A percentile compares a stretch with the other conserved stretches of the same genome.
Evolutionary conservation across 2,797 vertebrate species (phyloP).

Genomic region (Rousettus madagascariensis): DNA sequence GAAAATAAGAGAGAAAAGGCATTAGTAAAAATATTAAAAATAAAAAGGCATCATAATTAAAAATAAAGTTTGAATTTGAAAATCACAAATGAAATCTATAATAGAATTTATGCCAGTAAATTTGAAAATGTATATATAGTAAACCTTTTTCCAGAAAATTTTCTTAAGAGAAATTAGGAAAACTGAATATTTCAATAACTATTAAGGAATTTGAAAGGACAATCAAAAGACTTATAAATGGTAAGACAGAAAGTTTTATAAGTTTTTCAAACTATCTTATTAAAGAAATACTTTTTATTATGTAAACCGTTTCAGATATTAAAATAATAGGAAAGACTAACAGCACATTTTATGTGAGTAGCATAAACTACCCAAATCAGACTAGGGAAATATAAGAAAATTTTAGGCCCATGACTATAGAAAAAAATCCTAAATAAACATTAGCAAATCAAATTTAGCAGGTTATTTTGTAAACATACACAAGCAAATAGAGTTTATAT

Average conservation of each 20-base stretch:
- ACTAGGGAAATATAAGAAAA: background rate
- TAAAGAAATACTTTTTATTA: background rate
- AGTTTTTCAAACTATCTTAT: background rate
- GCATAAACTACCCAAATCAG: background rate
- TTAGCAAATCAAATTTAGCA: background rate
- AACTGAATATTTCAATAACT: background rate
- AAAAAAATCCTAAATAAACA: background rate
- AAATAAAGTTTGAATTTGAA: background rate
- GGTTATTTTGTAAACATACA: background rate
- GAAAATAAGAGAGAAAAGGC: background rate
- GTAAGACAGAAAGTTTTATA: background rate
- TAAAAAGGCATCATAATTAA: background rate
- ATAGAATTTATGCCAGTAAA: background rate
- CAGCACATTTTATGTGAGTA: background rate
- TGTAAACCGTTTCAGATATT: background rate
- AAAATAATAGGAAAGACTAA: background rate
- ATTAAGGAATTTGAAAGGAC: background rate
- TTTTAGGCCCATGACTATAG: background rate
- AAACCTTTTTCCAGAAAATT: background rate
- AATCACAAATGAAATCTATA: background rate
- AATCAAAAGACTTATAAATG: background rate
- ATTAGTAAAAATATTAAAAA: background rate
- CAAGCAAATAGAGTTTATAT: background rate
- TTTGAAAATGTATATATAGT: background rate
- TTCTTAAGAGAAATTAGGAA: background rate